Percentiles rank a stretch among this genome's conserved stretches.
Conservation (phyloP, 2,888 invertebrate genomes). For the Thalpophila matura region DNA sequence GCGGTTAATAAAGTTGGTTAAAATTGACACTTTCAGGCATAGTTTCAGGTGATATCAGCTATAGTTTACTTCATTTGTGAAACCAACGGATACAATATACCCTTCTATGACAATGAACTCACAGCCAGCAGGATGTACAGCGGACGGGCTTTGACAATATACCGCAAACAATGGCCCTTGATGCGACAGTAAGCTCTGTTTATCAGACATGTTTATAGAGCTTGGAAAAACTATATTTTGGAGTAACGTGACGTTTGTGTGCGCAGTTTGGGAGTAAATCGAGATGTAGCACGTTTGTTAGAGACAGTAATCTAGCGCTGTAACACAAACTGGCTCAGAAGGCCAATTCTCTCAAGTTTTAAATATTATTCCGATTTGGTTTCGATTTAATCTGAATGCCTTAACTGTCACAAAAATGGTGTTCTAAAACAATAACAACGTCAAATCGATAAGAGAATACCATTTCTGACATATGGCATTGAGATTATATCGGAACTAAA, state of each 20-base stretch:
- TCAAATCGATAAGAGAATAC: too few relatives aligned
- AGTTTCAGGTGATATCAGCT: too few relatives aligned
- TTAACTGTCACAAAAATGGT: too few relatives aligned
- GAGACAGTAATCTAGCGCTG: not conserved
- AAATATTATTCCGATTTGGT: too few relatives aligned
- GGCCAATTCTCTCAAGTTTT: too few relatives aligned
- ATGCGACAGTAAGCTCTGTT: slow-evolving; percentile 48
- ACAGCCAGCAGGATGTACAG: slow-evolving; percentile 43
- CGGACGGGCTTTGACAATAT: slow-evolving; percentile 36
- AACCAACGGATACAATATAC: not conserved
- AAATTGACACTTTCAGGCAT: not conserved
- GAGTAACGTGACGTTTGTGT: not conserved
- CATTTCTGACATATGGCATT: too few relatives aligned
- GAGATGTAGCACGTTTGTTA: slow-evolving; percentile 6
- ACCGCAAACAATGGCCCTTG: slow-evolving; percentile 43
- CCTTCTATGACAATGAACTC: slow-evolving; percentile 35
- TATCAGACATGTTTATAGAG: slow-evolving; percentile 57
- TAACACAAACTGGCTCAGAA: too few relatives aligned
- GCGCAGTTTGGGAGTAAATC: slow-evolving; percentile 8
- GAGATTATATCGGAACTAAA: too few relatives aligned
- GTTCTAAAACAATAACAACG: too few relatives aligned
- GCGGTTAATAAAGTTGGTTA: too few relatives aligned
- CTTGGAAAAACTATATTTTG: slow-evolving; percentile 56
- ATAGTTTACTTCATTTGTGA: not conserved
- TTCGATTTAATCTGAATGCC: too few relatives aligned